Conservation (phyloP, 2,797 vertebrate genomes). For the Peromyscus melanophrys region DNA sequence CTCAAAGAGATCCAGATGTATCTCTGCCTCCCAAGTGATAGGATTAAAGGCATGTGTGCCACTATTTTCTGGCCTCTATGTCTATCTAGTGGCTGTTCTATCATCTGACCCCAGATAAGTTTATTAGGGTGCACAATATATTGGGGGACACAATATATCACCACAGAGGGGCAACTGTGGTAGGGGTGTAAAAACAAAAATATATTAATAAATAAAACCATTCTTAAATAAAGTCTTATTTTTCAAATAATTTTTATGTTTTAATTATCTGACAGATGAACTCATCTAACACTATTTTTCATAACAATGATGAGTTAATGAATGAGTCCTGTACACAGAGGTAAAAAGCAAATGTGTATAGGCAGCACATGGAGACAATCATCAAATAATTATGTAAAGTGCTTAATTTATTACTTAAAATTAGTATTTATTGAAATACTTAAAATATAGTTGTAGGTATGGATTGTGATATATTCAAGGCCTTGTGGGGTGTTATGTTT, state of each 20-base stretch:
- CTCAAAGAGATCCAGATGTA: too few relatives aligned
- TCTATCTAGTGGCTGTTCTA: too few relatives aligned
- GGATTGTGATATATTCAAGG: constrained; percentile 15
- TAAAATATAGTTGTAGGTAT: constrained; percentile 16
- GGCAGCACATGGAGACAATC: constrained; percentile 15
- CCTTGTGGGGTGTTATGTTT: neutral
- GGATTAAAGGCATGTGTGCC: too few relatives aligned
- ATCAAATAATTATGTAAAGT: constrained; percentile 39
- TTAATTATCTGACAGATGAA: constrained; percentile 48
- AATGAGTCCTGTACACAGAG: constrained; percentile 21
- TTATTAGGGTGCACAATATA: too few relatives aligned
- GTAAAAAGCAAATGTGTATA: constrained; percentile 29
- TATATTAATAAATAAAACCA: constrained; percentile 24
- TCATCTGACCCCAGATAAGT: too few relatives aligned
- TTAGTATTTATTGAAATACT: constrained; percentile 23
- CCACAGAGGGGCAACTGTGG: neutral
- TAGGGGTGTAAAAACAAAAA: neutral
- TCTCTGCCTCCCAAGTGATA: too few relatives aligned
- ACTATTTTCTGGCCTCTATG: too few relatives aligned
- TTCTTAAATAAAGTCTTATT: neutral
- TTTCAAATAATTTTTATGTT: neutral
- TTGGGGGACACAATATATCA: too few relatives aligned
- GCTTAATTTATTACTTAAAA: constrained; percentile 41
- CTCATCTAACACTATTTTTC: neutral
- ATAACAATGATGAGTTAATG: neutral